A percentile compares a stretch with the other conserved stretches of the same genome.
Evolutionary conservation across 1,140 invertebrate species (phyloP).

Genomic region (Drosophila obscura): DNA sequence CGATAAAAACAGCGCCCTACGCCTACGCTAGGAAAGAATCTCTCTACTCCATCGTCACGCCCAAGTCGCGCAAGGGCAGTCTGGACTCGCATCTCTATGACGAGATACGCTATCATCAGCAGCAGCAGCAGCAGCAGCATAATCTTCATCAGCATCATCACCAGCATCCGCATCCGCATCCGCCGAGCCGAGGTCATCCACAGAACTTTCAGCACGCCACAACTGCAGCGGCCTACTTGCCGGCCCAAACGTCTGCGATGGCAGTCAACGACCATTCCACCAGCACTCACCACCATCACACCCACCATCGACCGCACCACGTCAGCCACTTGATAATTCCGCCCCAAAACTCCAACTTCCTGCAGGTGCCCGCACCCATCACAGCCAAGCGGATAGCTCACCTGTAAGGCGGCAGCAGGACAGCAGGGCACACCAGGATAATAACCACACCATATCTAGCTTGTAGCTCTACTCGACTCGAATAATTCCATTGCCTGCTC

Average conservation of each 20-base stretch:
- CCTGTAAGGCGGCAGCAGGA: constrained; percentile 31
- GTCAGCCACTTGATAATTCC: constrained; percentile 74
- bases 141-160: constrained; percentile 37
- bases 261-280: background rate
- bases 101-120: constrained; percentile 81
- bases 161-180: constrained; percentile 6
- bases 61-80: constrained; percentile 79
- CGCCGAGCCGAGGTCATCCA: constrained; percentile 11
- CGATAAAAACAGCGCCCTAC: constrained; percentile 69
- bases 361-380: constrained; percentile 71
- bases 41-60: constrained; percentile 73
- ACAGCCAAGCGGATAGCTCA: constrained; percentile 69
- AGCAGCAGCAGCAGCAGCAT: constrained; percentile 49
- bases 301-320: constrained; percentile 44
- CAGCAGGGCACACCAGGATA: too few relatives aligned
- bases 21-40: constrained; percentile 79
- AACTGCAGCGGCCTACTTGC: constrained; percentile 58
- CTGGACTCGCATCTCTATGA: constrained; percentile 80
- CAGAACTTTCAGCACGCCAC: constrained; percentile 52
- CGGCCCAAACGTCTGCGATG: constrained; percentile 30
- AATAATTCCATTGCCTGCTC: too few relatives aligned
- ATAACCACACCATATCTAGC: too few relatives aligned
- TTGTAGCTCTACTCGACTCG: too few relatives aligned
- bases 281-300: constrained; percentile 16
- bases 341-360: constrained; percentile 74